phyloP scores from a whole-genome alignment of 2,888 invertebrate species.

The Argyra leucocephala region DNA sequence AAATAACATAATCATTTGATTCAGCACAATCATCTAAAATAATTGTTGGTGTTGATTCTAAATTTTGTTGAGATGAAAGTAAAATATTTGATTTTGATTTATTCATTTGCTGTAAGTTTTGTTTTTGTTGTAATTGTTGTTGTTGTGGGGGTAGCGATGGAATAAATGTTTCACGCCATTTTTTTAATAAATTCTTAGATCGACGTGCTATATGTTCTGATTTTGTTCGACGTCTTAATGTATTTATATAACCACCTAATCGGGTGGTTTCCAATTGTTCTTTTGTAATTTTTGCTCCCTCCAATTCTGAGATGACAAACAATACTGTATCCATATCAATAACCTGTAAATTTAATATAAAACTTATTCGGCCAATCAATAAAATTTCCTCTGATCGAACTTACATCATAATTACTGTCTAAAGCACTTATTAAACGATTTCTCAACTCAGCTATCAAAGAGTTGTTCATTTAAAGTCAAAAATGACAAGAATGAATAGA shows the following conservation, averaged over 20 bases:
- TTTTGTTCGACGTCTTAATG: slow-evolving; percentile 73
- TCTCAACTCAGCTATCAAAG: slow-evolving; percentile 77
- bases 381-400: slow-evolving; percentile 37
- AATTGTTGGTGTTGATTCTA: background rate
- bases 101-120: slow-evolving; percentile 18
- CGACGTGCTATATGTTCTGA: slow-evolving; percentile 78
- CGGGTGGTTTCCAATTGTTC: slow-evolving; percentile 66
- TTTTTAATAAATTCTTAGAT: slow-evolving; percentile 82
- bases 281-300: slow-evolving; percentile 57
- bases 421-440: slow-evolving; percentile 92
- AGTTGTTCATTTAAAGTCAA: slow-evolving; percentile 61
- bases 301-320: slow-evolving; percentile 86
- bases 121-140: slow-evolving; percentile 3
- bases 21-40: background rate
- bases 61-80: background rate
- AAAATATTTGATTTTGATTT: background rate
- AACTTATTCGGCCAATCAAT: background rate
- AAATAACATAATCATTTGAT: background rate
- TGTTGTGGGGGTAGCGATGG: background rate
- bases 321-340: slow-evolving; percentile 88
- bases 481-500: background rate
- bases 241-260: slow-evolving; percentile 87
- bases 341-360: slow-evolving; percentile 55
- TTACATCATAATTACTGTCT: slow-evolving; percentile 97
- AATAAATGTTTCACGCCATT: slow-evolving; percentile 79